A percentile compares a stretch with the other conserved stretches of the same genome.
These are phyloP conservation scores for Notolabrus celidotus DNA, from an alignment of 2,797 vertebrate species.

Conservation along the genomic window DNA sequence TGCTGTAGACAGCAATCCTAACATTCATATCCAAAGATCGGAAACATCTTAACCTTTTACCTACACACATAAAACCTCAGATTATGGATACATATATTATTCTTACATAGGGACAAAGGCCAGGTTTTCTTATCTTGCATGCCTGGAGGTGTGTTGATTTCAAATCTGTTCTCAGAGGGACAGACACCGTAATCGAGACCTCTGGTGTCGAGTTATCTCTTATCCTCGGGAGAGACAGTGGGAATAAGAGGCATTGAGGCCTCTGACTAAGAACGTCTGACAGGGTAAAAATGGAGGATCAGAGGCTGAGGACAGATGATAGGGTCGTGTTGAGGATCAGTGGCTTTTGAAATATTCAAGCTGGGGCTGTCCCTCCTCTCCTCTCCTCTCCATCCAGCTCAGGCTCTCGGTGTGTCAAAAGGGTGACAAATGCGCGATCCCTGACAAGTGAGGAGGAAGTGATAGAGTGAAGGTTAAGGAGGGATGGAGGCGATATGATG, in stretches of 20 bases:
- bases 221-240: constrained; percentile 49
- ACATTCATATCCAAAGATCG: constrained; percentile 32
- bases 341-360: constrained; percentile 76
- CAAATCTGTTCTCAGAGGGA: constrained; percentile 39
- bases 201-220: constrained; percentile 40
- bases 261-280: constrained; percentile 54
- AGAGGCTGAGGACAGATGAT: constrained; percentile 58
- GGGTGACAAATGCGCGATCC: constrained; percentile 48
- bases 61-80: constrained; percentile 10
- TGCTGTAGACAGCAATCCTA: constrained; percentile 18
- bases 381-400: constrained; percentile 35
- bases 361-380: constrained; percentile 45
- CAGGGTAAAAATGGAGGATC: constrained; percentile 62
- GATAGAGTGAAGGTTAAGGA: constrained; percentile 47
- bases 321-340: constrained; percentile 66
- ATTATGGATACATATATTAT: constrained; percentile 10
- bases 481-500: constrained; percentile 37
- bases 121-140: constrained; percentile 25
- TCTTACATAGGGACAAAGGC: constrained; percentile 18
- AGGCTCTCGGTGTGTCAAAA: constrained; percentile 50
- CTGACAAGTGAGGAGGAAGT: constrained; percentile 55
- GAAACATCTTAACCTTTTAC: constrained; percentile 36
- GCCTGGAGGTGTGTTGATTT: constrained; percentile 27
- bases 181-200: constrained; percentile 39
- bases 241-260: constrained; percentile 44